A percentile compares a stretch with the other conserved stretches of the same genome.
These are phyloP conservation scores for Champsocephalus gunnari DNA, from an alignment of 2,797 vertebrate genomes.

Conservation along the genomic window DNA sequence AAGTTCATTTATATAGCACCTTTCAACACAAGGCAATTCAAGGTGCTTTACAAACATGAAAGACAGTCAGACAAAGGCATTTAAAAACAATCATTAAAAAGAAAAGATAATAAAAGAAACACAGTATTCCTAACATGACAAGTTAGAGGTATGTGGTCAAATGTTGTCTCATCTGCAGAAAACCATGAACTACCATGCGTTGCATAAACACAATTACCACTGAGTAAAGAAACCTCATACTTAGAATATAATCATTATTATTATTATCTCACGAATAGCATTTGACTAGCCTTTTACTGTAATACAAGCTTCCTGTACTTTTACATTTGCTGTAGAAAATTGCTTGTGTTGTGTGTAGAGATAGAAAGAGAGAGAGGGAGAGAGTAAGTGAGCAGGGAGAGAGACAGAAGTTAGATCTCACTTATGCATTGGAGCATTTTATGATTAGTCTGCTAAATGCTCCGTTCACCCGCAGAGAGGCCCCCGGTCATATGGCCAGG, in stretches of 20 bases:
- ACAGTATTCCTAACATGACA: background rate
- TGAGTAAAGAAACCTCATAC: background rate
- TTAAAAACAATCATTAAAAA: too few species aligned
- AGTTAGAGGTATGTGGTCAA: conserved; percentile 2
- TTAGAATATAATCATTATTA: conserved; percentile 4
- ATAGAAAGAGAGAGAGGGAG: background rate
- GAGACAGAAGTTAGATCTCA: conserved; percentile 47
- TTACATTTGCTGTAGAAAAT: conserved; percentile 26
- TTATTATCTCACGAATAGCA: background rate
- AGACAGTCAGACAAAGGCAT: too few species aligned
- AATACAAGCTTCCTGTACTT: conserved; percentile 14
- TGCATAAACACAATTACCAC: background rate
- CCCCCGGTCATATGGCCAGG: conserved; percentile 57
- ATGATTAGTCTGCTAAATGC: conserved; percentile 72
- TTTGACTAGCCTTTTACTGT: background rate
- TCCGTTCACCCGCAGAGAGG: conserved; percentile 46
- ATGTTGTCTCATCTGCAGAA: background rate
- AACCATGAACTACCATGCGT: conserved; percentile 1
- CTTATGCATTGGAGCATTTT: conserved; percentile 60
- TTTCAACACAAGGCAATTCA: too few species aligned
- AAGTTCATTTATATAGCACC: too few species aligned
- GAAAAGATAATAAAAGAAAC: too few species aligned
- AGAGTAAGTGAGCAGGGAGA: conserved; percentile 2
- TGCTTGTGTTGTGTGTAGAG: conserved; percentile 17
- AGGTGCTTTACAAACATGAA: too few species aligned